Evolutionary conservation across 2,113 vertebrate genomes (phyloP).

Genomic region (Ochotona curzoniae): DNA sequence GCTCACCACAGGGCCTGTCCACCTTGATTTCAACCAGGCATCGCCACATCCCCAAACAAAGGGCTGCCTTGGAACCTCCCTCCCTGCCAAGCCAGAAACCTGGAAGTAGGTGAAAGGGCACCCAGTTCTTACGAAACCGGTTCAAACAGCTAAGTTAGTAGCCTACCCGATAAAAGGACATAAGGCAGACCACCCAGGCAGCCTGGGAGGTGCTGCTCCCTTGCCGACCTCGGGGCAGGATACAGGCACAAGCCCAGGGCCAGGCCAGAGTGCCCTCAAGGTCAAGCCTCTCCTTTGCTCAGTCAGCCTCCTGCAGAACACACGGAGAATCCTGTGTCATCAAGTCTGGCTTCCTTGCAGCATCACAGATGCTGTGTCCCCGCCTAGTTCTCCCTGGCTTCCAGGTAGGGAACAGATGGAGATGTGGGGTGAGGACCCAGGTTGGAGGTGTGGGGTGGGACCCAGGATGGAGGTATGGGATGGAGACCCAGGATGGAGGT

Average conservation of each 20-base stretch:
- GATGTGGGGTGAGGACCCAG: neutral
- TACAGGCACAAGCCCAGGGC: neutral
- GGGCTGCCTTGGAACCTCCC: constrained; percentile 68
- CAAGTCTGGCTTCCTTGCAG: neutral
- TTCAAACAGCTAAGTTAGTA: constrained; percentile 48
- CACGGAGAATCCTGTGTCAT: neutral
- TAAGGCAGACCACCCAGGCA: neutral
- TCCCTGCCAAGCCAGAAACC: constrained; percentile 72
- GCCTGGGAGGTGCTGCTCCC: neutral
- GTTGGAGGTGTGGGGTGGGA: neutral
- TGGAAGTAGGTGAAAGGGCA: constrained; percentile 85
- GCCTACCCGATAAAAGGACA: neutral
- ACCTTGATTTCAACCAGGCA: neutral
- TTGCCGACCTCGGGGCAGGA: neutral
- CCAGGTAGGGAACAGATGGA: neutral
- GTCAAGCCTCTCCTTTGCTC: neutral
- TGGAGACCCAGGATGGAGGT: no score
- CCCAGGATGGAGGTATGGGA: no score
- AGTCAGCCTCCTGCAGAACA: neutral
- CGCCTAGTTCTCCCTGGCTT: neutral
- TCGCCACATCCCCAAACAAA: constrained; percentile 73
- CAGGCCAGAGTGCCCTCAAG: neutral
- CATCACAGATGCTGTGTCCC: neutral
- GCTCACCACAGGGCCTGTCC: neutral
- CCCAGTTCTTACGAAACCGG: constrained; percentile 77